These are phyloP conservation scores for Bovichtus diacanthus DNA, from an alignment of 2,797 vertebrate species.

Conservation along the genomic window DNA sequence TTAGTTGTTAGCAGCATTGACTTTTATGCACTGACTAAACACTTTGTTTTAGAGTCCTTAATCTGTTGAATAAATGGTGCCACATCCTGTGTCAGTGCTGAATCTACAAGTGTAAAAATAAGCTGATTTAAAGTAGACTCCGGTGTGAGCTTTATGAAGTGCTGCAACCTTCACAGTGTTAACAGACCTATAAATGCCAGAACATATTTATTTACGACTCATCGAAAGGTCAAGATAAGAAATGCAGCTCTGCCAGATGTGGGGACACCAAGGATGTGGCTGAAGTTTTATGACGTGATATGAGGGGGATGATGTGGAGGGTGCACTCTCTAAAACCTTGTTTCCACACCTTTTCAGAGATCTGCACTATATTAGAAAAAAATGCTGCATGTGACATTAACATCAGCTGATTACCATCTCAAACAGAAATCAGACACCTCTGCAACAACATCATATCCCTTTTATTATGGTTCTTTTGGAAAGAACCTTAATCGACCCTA, in stretches of 20 bases:
- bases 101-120: neutral
- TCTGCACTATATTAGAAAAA: neutral
- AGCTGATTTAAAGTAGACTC: neutral
- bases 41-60: neutral
- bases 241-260: neutral
- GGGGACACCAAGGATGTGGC: neutral
- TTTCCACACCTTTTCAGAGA: neutral
- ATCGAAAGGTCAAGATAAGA: neutral
- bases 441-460: neutral
- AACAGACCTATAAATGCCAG: neutral
- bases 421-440: neutral
- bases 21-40: neutral
- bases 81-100: neutral
- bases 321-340: neutral
- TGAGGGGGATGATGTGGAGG: neutral
- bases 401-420: neutral
- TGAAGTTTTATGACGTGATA: neutral
- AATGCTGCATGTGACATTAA: neutral
- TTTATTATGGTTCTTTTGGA: neutral
- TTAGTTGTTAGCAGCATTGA: neutral
- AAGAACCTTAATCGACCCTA: neutral
- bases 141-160: conserved; percentile 8
- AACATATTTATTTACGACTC: neutral
- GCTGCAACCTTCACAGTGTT: neutral
- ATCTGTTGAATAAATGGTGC: too few species aligned